Evolutionary conservation across 2,797 vertebrate genomes (phyloP), one percentile per base, ranked within the genome.

Genomic region (Myoxocephalus aenaeus): DNA sequence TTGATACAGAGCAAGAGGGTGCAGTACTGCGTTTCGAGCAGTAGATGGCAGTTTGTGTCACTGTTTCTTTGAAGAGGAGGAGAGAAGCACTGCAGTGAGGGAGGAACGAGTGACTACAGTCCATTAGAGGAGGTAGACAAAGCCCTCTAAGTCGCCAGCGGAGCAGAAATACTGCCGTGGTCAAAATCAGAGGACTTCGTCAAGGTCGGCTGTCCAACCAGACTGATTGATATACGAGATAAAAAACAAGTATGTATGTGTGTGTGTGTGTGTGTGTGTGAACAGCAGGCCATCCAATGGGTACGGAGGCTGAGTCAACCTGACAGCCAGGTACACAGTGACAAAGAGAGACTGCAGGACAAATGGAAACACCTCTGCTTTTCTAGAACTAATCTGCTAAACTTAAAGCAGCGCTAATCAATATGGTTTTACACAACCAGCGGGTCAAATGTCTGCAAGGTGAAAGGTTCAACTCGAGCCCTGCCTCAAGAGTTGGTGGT

Each of bases 31-130:
- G 0, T 42, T 66, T 36, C 22, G 56, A 75, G 8, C 92, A 87
- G 88, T 83, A 92, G 92, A 85, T 87, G 89, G 90, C 88, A 79
- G 73, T 58, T 81, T 70, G 57, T 57, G 51, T 79, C 75, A 40
- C 81, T 12, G 69, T 87, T 87, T 87, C 25, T 72, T 46, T 65
- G 66, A 67, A 32, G 25, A 70, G 53, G 25, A 70, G 53, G 63
- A 72, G 63, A 65, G 57, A 69, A 77, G 69, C 65, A 85, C 86
- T 92, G 87, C 88, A 87, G 90, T 82, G 80, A 87, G 65, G 18
- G 51, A 85, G 77, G 65, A 65, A 63, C 77, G 59, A 84, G 73
- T 61, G 71, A 83, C 59, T 72, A 77, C 12, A 81, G 85, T 61
- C 68, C 40, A 54, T 84, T 44, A 67, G 58, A 1, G 40, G 73